A percentile compares a stretch with the other conserved stretches of the same genome.
Conservation (phyloP, 2,888 invertebrate genomes). For the Liodrosophila aerea region DNA sequence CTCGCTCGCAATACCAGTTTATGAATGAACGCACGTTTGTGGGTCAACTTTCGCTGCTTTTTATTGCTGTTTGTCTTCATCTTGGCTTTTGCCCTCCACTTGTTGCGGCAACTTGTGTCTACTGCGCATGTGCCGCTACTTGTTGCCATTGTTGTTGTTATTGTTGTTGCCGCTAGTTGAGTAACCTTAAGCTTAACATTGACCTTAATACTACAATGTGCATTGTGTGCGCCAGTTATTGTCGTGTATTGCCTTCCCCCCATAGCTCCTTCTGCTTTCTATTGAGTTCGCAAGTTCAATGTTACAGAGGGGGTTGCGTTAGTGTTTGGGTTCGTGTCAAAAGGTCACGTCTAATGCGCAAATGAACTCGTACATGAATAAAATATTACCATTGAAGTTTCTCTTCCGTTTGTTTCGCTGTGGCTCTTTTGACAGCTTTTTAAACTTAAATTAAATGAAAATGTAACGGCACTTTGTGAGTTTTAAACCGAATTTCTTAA, state of each 20-base stretch:
- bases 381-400: slow-evolving; percentile 12
- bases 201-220: slow-evolving; percentile 54
- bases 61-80: slow-evolving; percentile 17
- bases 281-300: slow-evolving; percentile 39
- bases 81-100: slow-evolving; percentile 38
- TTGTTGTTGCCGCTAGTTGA: slow-evolving; percentile 13
- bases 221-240: slow-evolving; percentile 32
- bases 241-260: slow-evolving; percentile 17
- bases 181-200: slow-evolving; percentile 60
- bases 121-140: slow-evolving; percentile 48
- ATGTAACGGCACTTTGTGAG: too few species aligned
- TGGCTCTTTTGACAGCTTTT: neutral
- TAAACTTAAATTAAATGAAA: neutral
- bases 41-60: slow-evolving; percentile 60
- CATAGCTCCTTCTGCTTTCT: slow-evolving; percentile 13
- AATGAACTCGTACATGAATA: slow-evolving; percentile 6
- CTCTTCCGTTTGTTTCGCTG: neutral
- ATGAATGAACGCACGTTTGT: slow-evolving; percentile 72
- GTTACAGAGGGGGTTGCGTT: slow-evolving; percentile 29
- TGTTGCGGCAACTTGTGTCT: slow-evolving; percentile 52
- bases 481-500: too few species aligned
- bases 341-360: slow-evolving; percentile 54
- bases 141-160: neutral
- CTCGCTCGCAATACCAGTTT: slow-evolving; percentile 53
- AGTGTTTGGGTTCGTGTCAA: slow-evolving; percentile 12